Base-by-base conservation (phyloP, 2,888 invertebrate species). In the Drosophila eohydei region DNA sequence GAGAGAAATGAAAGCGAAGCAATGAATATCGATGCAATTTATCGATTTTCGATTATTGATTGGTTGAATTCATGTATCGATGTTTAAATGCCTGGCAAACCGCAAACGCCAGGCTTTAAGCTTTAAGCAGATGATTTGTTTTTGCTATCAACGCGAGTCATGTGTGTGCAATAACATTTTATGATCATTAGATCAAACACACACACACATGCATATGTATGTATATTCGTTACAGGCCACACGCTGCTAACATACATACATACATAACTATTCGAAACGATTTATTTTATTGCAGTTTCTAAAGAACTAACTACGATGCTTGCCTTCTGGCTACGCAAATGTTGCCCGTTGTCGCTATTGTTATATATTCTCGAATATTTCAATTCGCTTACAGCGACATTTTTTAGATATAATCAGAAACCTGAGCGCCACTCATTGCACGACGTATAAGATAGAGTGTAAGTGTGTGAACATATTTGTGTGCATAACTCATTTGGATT, bases 401-500 rank as follows among this genome's bases (percentile, higher is more conserved):
- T 30, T 46, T 46, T 7, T 40, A 40, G 46, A 12, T 38, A 21
- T 48, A 40, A 48, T 38, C 16, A 30, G 38, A 54, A 77, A 71
- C 60, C 56, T 50, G 30, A 64, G 36, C 46, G 44, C 40, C 21
- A 58, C 43, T 58, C 38, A 62, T 28, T 54, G 12, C 14, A 34
- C 54, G 43, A 54, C 26, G 2, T 34, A 26, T 36, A 16, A 21
- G 12, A 9, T 4, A 36, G n/a, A 21, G 16, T 57, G 32, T 38
- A 1, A 38, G 38, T n/a, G 6, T 46, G n/a, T 46, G 9, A 28
- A 4, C 16, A 16, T 43, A 11, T 16, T 40, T 9, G 48, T 70
- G 30, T 65, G 48, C 16, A 14, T 64, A 59, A 56, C 50, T 46
- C 41, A 56, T 77, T 77, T 52, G 51, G 50, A 51, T 52, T 71